Conservation (phyloP, 2,797 vertebrate species). For the Lepus townsendii region DNA sequence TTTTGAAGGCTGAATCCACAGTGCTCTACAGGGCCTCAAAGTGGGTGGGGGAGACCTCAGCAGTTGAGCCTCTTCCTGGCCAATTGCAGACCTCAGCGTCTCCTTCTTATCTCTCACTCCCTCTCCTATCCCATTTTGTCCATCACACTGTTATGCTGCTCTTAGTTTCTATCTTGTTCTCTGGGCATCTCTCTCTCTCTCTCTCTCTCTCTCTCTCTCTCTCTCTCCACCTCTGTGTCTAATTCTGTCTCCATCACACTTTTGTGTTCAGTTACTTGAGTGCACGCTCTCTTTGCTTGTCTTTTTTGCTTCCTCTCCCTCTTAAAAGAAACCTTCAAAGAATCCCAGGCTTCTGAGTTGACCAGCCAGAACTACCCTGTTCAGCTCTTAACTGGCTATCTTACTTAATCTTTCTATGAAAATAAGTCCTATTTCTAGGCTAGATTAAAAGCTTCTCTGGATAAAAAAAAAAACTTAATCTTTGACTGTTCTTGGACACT, state of each 20-base stretch:
- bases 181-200: background rate
- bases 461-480: background rate
- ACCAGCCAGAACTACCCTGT: constrained; percentile 26
- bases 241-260: background rate
- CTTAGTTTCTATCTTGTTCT: background rate
- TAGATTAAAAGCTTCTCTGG: constrained; percentile 7
- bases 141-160: background rate
- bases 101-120: background rate
- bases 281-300: background rate
- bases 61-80: background rate
- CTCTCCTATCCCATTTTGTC: constrained; percentile 5
- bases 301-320: background rate
- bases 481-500: background rate
- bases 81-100: background rate
- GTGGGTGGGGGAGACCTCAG: background rate
- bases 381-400: constrained; percentile 14
- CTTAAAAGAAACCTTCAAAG: constrained; percentile 24
- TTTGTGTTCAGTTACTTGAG: background rate
- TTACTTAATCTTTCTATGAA: constrained; percentile 67
- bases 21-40: constrained; percentile 21
- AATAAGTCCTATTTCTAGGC: constrained; percentile 49
- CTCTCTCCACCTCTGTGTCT: background rate
- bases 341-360: constrained; percentile 47
- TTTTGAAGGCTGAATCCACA: constrained; percentile 1
- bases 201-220: background rate